A percentile compares a stretch with the other conserved stretches of the same genome.
Conservation (phyloP, 2,113 vertebrate genomes). For the Hippoglossus stenolepis region DNA sequence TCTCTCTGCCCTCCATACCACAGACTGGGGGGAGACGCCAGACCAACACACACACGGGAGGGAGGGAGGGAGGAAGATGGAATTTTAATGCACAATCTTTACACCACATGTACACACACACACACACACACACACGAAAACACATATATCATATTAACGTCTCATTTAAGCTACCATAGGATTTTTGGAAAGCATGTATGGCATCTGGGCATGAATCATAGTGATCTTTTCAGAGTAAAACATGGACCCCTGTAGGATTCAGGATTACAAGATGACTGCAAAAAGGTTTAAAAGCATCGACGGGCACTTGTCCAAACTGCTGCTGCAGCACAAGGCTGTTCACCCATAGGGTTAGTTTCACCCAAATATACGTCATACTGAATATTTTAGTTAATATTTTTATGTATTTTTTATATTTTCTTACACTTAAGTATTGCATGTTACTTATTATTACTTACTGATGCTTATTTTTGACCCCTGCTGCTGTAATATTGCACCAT, state of each 20-base stretch:
- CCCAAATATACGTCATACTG: too few species aligned
- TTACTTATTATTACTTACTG: too few species aligned
- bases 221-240: background rate
- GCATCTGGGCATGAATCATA: slow-evolving; percentile 18
- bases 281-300: background rate
- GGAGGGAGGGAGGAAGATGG: slow-evolving; percentile 33
- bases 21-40: slow-evolving; percentile 73
- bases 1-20: slow-evolving; percentile 69
- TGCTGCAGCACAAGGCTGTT: too few species aligned
- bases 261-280: slow-evolving; percentile 1
- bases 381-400: too few species aligned
- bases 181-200: slow-evolving; percentile 36
- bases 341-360: too few species aligned
- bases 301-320: too few species aligned
- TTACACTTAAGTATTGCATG: too few species aligned
- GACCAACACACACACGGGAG: slow-evolving; percentile 29
- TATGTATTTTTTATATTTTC: too few species aligned
- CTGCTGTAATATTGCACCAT: too few species aligned
- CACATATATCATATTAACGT: slow-evolving; percentile 46
- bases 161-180: slow-evolving; percentile 35
- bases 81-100: slow-evolving; percentile 60
- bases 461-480: too few species aligned
- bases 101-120: slow-evolving; percentile 16
- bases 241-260: slow-evolving; percentile 13
- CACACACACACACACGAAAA: slow-evolving; percentile 9